Evolutionary conservation across 2,797 vertebrate species (phyloP).

Genomic region (Dermochelys coriacea): DNA sequence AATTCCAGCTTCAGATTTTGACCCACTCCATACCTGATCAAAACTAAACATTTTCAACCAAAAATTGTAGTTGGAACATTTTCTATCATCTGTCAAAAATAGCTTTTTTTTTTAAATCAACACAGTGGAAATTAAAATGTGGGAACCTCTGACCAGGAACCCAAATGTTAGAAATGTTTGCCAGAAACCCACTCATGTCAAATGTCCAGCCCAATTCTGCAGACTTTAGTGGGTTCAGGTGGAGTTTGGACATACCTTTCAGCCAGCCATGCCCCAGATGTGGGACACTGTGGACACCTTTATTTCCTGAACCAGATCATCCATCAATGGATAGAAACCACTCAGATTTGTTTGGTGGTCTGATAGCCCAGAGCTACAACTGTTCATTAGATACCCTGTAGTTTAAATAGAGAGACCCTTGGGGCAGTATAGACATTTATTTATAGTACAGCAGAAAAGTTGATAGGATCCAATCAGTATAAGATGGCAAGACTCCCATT

Average conservation of each 20-base stretch:
- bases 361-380: background rate
- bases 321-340: background rate
- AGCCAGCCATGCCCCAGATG: background rate
- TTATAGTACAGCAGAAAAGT: background rate
- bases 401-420: background rate
- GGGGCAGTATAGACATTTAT: background rate
- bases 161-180: conserved; percentile 28
- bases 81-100: too few species aligned
- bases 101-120: too few species aligned
- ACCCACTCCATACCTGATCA: too few species aligned
- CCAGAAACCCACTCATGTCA: conserved; percentile 47
- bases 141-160: conserved; percentile 12
- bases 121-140: background rate
- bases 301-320: conserved; percentile 45
- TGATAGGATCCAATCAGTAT: background rate
- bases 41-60: too few species aligned
- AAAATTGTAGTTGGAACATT: too few species aligned
- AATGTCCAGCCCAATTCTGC: conserved; percentile 48
- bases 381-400: background rate
- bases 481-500: background rate
- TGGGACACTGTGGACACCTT: background rate
- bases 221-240: conserved; percentile 20
- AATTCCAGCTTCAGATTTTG: too few species aligned
- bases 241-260: background rate
- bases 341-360: background rate